Percentiles rank a stretch among this genome's conserved stretches.
These are phyloP conservation scores for Dendrocincla fuliginosa DNA, from an alignment of 2,797 vertebrate species.

Conservation along the genomic window DNA sequence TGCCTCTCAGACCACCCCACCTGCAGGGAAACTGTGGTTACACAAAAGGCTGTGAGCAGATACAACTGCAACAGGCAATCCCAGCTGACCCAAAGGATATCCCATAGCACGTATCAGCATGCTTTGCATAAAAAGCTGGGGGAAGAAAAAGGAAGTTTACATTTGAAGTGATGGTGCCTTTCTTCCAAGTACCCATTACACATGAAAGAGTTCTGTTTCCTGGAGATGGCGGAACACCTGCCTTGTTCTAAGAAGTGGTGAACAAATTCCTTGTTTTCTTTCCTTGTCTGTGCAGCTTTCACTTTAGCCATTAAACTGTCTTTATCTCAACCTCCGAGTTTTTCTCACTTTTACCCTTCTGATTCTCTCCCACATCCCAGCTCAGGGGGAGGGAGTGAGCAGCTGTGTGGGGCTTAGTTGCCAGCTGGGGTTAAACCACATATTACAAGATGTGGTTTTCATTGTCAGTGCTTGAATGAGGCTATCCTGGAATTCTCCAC, in stretches of 20 bases:
- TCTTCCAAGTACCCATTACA: neutral
- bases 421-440: neutral
- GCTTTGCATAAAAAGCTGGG: neutral
- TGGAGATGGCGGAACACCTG: neutral
- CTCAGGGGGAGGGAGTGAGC: neutral
- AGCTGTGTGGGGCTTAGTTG: neutral
- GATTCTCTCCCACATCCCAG: neutral
- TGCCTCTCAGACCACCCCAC: neutral
- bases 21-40: fast-evolving
- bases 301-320: neutral
- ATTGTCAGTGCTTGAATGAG: neutral
- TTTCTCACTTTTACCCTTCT: neutral
- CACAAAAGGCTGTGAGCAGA: neutral
- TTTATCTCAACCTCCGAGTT: neutral
- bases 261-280: neutral
- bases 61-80: neutral
- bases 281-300: neutral
- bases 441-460: neutral
- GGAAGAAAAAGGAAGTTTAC: neutral
- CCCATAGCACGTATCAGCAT: neutral
- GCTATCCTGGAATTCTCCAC: neutral
- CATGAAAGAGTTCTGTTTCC: neutral
- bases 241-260: neutral
- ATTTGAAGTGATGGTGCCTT: neutral
- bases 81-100: neutral